A percentile compares a stretch with the other conserved stretches of the same genome.
Conservation (phyloP, 2,113 vertebrate species). For the Perca schrenkii region DNA sequence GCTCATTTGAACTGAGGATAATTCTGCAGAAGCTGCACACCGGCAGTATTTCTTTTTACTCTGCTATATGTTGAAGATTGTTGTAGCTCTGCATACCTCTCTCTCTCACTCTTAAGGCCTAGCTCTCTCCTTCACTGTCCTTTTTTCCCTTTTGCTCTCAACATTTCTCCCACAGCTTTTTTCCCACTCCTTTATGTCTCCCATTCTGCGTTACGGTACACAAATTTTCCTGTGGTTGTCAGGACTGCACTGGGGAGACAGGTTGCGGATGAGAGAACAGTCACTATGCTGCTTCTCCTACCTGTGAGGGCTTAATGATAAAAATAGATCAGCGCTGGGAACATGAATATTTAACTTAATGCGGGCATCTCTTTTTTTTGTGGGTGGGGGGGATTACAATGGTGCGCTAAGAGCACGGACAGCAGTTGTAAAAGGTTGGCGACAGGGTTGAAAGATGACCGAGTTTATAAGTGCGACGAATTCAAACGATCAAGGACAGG, state of each 20-base stretch:
- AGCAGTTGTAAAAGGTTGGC: slow-evolving; percentile 32
- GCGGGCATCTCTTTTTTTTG: slow-evolving; percentile 69
- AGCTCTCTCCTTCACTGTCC: slow-evolving; percentile 29
- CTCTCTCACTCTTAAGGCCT: slow-evolving; percentile 38
- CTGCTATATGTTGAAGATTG: slow-evolving; percentile 25
- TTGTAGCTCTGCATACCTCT: slow-evolving; percentile 24
- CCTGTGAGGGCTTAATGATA: slow-evolving; percentile 80
- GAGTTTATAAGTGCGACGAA: slow-evolving; percentile 38
- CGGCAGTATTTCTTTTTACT: background rate
- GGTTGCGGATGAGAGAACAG: slow-evolving; percentile 71
- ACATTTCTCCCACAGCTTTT: slow-evolving; percentile 11
- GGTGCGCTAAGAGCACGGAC: slow-evolving; percentile 25
- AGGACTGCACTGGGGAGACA: slow-evolving; percentile 56
- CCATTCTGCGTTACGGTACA: slow-evolving; percentile 41
- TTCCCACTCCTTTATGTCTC: slow-evolving; percentile 25
- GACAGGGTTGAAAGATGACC: slow-evolving; percentile 42
- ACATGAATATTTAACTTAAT: slow-evolving; percentile 85
- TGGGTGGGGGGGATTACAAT: slow-evolving; percentile 32
- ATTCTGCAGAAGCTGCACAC: slow-evolving; percentile 31
- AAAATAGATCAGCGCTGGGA: slow-evolving; percentile 78
- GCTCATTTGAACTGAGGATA: slow-evolving; percentile 2
- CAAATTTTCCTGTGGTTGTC: slow-evolving; percentile 36
- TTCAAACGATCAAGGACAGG: slow-evolving; percentile 53
- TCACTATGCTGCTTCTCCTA: slow-evolving; percentile 72
- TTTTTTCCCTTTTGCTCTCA: slow-evolving; percentile 22